Base-by-base conservation (phyloP, 2,113 vertebrate species). In the Epinephelus lanceolatus region DNA sequence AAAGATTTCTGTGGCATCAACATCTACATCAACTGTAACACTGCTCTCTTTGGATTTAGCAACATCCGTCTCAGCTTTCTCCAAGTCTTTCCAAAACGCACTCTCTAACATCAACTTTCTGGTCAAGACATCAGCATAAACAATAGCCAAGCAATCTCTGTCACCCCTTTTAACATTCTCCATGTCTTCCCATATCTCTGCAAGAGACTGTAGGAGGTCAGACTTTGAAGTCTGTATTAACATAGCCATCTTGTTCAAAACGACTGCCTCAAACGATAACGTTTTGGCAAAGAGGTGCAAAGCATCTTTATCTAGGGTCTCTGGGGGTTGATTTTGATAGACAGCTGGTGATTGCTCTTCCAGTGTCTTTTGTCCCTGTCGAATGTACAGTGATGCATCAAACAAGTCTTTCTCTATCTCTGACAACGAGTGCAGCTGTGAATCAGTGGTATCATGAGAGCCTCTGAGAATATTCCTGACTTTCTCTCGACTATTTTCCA, bases 241-340 rank as follows among this genome's bases (percentile, higher is more conserved):
- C 73, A 97, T 95, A 2, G 97, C 96, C 93, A 99, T 97, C 53
- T 96, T 97, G 88, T 93, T 95, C 72, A 99, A 95, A 86, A 99
- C 93, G 0, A 95, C 88, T 0, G 97, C 97, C 89, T 99, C 97
- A 84, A 97, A 97, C 1, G 96, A 94, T 65, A 99, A 92, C 5
- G 95, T 97, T 85, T 96, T 95, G 30, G 97, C 96, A 81, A 98
- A 97, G 56, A 95, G 88, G 15, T 94, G 94, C 62, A 97, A 40
- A 21, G 95, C 95, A 21, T 96, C 53, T 14, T 93, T 81, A 3
- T 95, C 93, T 3, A 90, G 23, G 72, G 60, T 83, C 81, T 94
- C 90, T 57, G 69, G 37, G 21, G 76, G 69, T 56, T 83, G 89
- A 3, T n/a, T 15, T 51, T 56, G 85, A 75, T 19, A 33, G 67